Base-by-base conservation (phyloP, 2,888 invertebrate species). In the Stenodema calcarata region DNA sequence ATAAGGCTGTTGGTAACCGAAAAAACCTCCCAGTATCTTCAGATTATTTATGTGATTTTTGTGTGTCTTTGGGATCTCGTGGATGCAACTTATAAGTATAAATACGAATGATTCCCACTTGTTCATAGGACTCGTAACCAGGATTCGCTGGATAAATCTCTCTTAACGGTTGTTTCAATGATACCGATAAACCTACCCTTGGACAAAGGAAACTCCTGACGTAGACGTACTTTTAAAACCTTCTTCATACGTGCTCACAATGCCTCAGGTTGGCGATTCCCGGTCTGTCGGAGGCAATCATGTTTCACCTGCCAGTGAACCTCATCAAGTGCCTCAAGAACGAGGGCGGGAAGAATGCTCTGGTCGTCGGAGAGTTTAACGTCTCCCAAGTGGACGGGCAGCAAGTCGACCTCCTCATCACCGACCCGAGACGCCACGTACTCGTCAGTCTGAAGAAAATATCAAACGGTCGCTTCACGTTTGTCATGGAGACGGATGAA, bases 401-500 rank as follows among this genome's bases (percentile, higher is more conserved):
- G 92, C 94, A 94, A 91, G 94, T 97, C 84, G 95, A 97, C 92
- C 95, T 96, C 90, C 92, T 95, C 90, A 96, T 98, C 27, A 95
- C 95, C 87, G 99, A 99, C 91, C 96, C 98, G 0, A 97, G 97
- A 91, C 96, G 97, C 1, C 98, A 99, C 90, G 96, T 97, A 90
- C 92, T 99, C 54, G 95, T 97, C 82, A 96, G 97, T 90, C 96
- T 97, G 90, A 97, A 98, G 89, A 95, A 98, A 89, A 95, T 96
- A 89, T 94, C 97, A 89, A 93, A 93, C 12, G 99, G 98, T 88
- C 98, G 98, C 90, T 99, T 99, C 92, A 96, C 98, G 87, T 99
- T 99, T 92, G 97, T 97, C 87, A 98, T 99, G 0, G 99, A 99
- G 91, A 96, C 95, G 85, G 97, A 97, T 91, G 99, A 99, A 91